Base-by-base conservation (phyloP, 2,888 invertebrate genomes). In the Amiota minor region DNA sequence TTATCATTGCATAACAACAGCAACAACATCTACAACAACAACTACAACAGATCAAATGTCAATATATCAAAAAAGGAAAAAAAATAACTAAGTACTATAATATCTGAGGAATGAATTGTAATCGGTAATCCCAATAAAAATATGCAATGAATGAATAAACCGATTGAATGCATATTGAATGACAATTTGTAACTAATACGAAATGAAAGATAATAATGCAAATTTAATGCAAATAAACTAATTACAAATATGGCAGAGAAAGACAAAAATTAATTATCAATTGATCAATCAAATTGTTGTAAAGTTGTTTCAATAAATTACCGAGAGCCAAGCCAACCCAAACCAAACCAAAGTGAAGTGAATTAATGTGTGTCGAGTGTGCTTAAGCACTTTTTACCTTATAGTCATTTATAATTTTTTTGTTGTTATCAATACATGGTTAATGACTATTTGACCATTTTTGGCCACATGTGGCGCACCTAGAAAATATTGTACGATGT, bases 381-480 rank as follows among this genome's bases (percentile, higher is more conserved):
- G 53, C n/a, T 12, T 53, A 53, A n/a, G 53, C n/a, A n/a, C 45
- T 23, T 35, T 23, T 10, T 35, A 45, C 35, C 59, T 59, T n/a
- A 16, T n/a, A 35, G 1, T 62, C 62, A 62, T 23, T 45, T 10
- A 35, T 62, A 45, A n/a, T n/a, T 45, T n/a, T 23, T 65, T 65
- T 50, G 45, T 50, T 35, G 67, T 67, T 67, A 67, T 67, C 67
- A 67, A 50, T 67, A 50, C 23, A 67, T 50, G 50, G 67, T 23
- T 67, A 67, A 67, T 67, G 67, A 67, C 50, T 67, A 50, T 67
- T 67, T 67, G 67, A 67, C 67, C 67, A 67, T 67, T 67, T 67
- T 67, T 20, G 67, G 67, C 53, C n/a, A n/a, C 35, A 35, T 14
- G 16, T 56, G 56, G 56, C 56, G 18, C 56, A 16, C 56, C 56